Conservation (phyloP, 2,888 invertebrate species). For the Agrochola lychnidis region DNA sequence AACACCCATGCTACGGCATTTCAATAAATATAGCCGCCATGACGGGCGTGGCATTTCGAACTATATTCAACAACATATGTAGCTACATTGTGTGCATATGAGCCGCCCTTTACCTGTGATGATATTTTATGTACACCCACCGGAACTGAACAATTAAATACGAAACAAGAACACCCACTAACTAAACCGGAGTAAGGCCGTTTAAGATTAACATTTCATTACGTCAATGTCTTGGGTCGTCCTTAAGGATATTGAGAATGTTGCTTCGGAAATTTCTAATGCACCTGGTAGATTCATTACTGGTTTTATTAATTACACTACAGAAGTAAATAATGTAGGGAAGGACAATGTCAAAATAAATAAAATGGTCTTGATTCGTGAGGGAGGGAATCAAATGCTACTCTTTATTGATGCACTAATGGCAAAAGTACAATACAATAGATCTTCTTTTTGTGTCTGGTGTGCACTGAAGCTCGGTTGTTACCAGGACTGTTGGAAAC, state of each 20-base stretch:
- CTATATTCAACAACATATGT: constrained; percentile 59
- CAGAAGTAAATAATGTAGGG: not conserved
- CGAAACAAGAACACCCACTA: constrained; percentile 79
- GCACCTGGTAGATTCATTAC: not conserved
- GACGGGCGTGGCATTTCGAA: constrained; percentile 74
- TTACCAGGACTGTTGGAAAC: constrained; percentile 9
- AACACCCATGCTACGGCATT: constrained; percentile 42
- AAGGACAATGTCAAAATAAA: not conserved
- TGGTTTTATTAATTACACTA: not conserved
- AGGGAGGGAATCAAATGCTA: not conserved
- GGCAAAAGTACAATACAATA: not conserved
- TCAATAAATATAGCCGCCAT: constrained; percentile 44
- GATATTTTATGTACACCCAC: constrained; percentile 80
- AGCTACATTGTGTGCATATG: constrained; percentile 83
- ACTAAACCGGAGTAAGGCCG: constrained; percentile 83
- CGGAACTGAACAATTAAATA: constrained; percentile 77
- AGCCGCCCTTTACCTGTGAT: constrained; percentile 74
- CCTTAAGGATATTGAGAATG: constrained; percentile 58
- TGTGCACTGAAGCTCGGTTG: not conserved
- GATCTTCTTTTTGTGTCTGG: constrained; percentile 52
- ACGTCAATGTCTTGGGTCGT: constrained; percentile 62
- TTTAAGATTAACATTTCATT: constrained; percentile 79
- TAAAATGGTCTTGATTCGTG: not conserved
- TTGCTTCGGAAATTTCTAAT: constrained; percentile 19
- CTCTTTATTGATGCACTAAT: constrained; percentile 12